Conservation (phyloP, 2,113 vertebrate species). For the Struthio camelus region DNA sequence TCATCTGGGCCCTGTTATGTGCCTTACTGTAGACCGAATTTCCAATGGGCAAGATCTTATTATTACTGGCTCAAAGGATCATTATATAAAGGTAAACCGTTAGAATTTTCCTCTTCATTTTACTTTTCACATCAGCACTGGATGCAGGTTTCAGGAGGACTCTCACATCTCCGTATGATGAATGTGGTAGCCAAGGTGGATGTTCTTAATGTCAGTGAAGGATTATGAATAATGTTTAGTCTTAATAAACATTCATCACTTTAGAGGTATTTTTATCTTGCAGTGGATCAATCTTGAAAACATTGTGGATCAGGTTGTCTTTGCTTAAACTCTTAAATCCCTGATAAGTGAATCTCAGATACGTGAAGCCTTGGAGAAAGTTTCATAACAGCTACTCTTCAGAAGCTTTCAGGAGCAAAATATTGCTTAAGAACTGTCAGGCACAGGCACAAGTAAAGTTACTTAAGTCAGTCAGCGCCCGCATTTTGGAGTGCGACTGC, state of each 20-base stretch:
- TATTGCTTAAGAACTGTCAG: neutral
- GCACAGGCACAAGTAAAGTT: neutral
- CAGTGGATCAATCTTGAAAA: neutral
- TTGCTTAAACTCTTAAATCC: neutral
- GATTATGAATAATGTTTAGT: neutral
- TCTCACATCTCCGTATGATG: neutral
- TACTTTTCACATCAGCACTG: neutral
- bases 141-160: neutral
- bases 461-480: neutral
- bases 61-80: constrained; percentile 97
- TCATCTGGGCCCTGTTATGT: constrained; percentile 93
- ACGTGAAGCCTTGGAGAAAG: neutral
- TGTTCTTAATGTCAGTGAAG: neutral
- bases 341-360: neutral
- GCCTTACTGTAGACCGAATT: constrained; percentile 89
- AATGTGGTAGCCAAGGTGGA: neutral
- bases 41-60: constrained; percentile 92
- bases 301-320: neutral
- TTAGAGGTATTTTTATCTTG: neutral
- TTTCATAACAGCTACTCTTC: neutral
- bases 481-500: neutral
- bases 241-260: neutral
- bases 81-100: constrained; percentile 87
- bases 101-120: neutral
- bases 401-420: neutral